These are phyloP conservation scores for Drosophila picticornis DNA, from an alignment of 2,888 invertebrate species.

Conservation along the genomic window DNA sequence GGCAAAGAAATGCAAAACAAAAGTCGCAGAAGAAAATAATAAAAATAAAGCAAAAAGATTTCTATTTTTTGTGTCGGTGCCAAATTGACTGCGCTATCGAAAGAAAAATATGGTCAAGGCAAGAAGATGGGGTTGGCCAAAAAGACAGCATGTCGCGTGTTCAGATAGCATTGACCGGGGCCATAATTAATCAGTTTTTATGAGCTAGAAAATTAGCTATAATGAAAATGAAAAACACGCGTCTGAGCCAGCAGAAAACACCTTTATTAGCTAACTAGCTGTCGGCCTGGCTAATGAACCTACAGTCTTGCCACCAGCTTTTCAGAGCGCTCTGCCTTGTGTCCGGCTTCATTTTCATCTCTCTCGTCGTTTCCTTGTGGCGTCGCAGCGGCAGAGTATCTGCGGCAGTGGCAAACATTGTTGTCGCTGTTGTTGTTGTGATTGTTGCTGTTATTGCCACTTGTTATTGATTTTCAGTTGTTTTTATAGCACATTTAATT, in stretches of 20 bases:
- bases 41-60: slow-evolving; percentile 25
- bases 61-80: slow-evolving; percentile 56
- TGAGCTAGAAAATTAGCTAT: slow-evolving; percentile 58
- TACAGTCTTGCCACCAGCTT: slow-evolving; percentile 83
- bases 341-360: slow-evolving; percentile 55
- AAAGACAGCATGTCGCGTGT: slow-evolving; percentile 54
- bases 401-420: slow-evolving; percentile 75
- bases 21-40: background rate
- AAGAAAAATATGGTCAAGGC: slow-evolving; percentile 60
- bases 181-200: slow-evolving; percentile 72
- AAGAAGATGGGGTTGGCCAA: slow-evolving; percentile 23
- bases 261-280: background rate
- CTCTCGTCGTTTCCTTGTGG: slow-evolving; percentile 45
- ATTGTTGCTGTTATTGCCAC: background rate
- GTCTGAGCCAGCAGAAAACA: background rate
- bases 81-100: slow-evolving; percentile 61
- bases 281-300: slow-evolving; percentile 44
- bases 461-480: slow-evolving; percentile 53
- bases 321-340: slow-evolving; percentile 36
- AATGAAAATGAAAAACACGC: slow-evolving; percentile 43
- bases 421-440: slow-evolving; percentile 16
- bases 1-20: slow-evolving; percentile 1
- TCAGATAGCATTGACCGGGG: slow-evolving; percentile 69
- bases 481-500: slow-evolving; percentile 47
- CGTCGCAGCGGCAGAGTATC: slow-evolving; percentile 61